Evolutionary conservation across 1,140 invertebrate genomes (phyloP), one percentile per base, ranked within the genome.

Genomic region (Eueides isabella): DNA sequence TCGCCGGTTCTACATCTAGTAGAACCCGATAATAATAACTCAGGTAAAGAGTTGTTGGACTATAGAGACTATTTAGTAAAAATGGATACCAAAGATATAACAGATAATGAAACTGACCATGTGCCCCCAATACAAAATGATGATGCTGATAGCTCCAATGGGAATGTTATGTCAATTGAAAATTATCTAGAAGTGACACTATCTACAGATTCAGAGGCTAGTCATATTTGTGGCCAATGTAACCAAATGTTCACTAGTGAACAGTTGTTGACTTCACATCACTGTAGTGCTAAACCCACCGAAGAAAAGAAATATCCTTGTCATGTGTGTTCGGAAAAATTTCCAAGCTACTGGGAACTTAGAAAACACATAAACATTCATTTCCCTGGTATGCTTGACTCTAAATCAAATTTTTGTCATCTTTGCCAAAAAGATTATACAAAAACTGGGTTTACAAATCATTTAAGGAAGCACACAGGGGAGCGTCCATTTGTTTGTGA

Each of bases 401-500:
- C 92, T 31, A 94, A 94, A 76, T 93, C 93, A 33, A 94, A 92
- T 81, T 94, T 93, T 77, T 94, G 93, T 79, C 93, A 94, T 70
- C 85, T 94, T 41, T 94, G 93, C 79, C 92, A 93, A 75, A 94
- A 94, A 80, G 92, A 94, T 79, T 94, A 94, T 71, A 94, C 92
- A 12, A 94, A 94, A 76, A 94, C 93, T 68, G 93, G 93, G 7
- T 94, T 94, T 66, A 93, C 93, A 92, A 94, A 94, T 14, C 98
- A 99, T 85, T 91, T 98, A 61, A 94, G 98, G 12, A 98, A 98
- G 71, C 98, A 99, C 81, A 98, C 97, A 0, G 97, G 97, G 1
- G 96, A 97, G 85, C 96, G 96, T 76, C 97, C 96, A 0, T 97
- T 94, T 86, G 94, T 95, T 48, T 95, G 95, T 88, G 94, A 95